phyloP scores from a whole-genome alignment of 2,113 vertebrate species.

The Drymodes brunneopygia region DNA sequence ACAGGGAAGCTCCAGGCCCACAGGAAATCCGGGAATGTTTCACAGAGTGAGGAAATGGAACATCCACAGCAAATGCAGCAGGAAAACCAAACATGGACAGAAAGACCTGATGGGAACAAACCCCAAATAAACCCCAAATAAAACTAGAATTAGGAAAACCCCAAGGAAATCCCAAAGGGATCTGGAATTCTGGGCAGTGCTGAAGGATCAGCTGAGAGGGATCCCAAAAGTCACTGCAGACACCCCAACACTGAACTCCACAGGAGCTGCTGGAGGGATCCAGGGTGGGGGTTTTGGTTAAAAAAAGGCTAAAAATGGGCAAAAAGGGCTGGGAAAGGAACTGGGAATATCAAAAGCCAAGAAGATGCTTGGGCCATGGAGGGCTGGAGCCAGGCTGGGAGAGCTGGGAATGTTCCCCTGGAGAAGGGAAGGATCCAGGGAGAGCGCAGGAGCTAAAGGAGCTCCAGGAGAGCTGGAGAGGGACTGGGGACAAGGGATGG shows the following conservation, averaged over 20 bases:
- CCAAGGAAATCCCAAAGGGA: background rate
- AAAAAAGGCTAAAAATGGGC: background rate
- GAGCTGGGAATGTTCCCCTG: background rate
- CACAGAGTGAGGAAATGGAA: background rate
- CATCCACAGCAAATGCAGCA: background rate
- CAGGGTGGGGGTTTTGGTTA: no score
- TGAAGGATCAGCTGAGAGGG: background rate
- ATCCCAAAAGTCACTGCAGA: background rate
- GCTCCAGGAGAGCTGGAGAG: background rate
- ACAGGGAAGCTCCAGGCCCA: no score
- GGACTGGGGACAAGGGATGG: background rate
- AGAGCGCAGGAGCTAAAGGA: background rate
- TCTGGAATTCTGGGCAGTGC: background rate
- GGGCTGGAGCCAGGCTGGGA: background rate
- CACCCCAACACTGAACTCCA: rapidly evolving
- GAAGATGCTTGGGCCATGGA: background rate
- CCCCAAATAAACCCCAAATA: background rate
- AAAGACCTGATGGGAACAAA: background rate
- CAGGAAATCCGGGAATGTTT: background rate
- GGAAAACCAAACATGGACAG: background rate
- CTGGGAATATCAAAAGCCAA: rapidly evolving
- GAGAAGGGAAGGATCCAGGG: background rate
- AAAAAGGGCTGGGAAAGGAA: background rate
- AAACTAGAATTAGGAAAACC: background rate
- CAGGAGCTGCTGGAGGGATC: background rate